A percentile compares a stretch with the other conserved stretches of the same genome.
These are phyloP conservation scores for Dipus sagitta DNA, from an alignment of 2,797 vertebrate species.

Conservation along the genomic window DNA sequence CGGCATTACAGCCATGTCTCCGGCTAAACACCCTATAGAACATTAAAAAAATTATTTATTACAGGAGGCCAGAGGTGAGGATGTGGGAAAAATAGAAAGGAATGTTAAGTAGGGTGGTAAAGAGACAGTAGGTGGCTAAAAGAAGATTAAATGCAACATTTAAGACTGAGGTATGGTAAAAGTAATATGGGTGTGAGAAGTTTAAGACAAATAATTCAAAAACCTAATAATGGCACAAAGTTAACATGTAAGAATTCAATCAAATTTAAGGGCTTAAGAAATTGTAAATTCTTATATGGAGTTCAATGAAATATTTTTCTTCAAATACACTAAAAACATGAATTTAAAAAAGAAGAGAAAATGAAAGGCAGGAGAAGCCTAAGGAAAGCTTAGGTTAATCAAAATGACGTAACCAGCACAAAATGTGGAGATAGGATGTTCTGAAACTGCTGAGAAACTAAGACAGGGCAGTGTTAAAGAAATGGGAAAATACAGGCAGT, in stretches of 20 bases:
- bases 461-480: not conserved
- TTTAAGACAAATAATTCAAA: not conserved
- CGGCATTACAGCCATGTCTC: not conserved
- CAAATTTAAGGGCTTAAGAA: not conserved
- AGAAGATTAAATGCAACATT: not conserved
- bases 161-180: slow-evolving; percentile 19
- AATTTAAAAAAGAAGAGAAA: not conserved
- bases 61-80: not conserved
- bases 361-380: not conserved
- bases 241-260: slow-evolving; percentile 32
- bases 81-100: not conserved
- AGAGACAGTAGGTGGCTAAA: not conserved
- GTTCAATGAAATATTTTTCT: not conserved
- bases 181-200: not conserved
- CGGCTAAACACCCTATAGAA: not conserved
- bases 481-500: not conserved
- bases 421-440: not conserved
- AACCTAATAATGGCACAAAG: not conserved
- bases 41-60: slow-evolving; percentile 36
- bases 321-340: not conserved
- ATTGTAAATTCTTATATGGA: not conserved
- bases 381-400: not conserved
- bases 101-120: not conserved
- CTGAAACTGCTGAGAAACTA: not conserved
- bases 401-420: not conserved